Base-by-base conservation (phyloP, 2,888 invertebrate species). In the Macrophya annulata region DNA sequence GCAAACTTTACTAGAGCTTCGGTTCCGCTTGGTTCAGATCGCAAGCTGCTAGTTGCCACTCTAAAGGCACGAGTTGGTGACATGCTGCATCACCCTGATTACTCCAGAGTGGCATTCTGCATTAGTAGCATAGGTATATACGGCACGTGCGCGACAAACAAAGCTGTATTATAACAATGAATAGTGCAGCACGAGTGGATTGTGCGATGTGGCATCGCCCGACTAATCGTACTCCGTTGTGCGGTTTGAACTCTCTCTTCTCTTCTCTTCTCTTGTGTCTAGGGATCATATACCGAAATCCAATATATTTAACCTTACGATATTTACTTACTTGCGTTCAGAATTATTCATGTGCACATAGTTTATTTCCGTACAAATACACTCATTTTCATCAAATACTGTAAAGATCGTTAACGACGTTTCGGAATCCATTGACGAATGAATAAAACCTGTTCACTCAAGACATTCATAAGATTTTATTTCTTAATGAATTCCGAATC, bases 11-110 rank as follows among this genome's bases (percentile, higher is more conserved):
- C 37, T 43, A 12, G 43, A 62, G 43, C 62, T 62, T 15, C 37
- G 59, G 40, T 72, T 21, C 37, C 9, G 40, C 43, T 43, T 72
- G n/a, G n/a, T 21, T 43, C 43, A 25, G 79, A 79, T 55, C 79
- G 51, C 37, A 55, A 25, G 15, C 79, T 79, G 55, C 59, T 43
- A 62, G 81, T 43, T 43, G 37, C 9, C 62, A 21, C 59, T 81
- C 62, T 12, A 62, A 81, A 40, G 37, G 37, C 59, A 40, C 31
- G 79, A 79, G 55, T 31, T 37, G 59, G 37, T 25, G 79, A 81
- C 62, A 59, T n/a, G 81, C 81, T 81, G 81, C 81, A 81, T 62
- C 81, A 21, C 62, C 59, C 81, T 81, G 81, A 81, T 81, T 81
- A 81, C 81, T 81, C 62, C 62, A 43, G 59, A 81, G 81, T 81